Evolutionary conservation across 2,888 invertebrate genomes (phyloP).

Genomic region (Neoaliturus tenellus): DNA sequence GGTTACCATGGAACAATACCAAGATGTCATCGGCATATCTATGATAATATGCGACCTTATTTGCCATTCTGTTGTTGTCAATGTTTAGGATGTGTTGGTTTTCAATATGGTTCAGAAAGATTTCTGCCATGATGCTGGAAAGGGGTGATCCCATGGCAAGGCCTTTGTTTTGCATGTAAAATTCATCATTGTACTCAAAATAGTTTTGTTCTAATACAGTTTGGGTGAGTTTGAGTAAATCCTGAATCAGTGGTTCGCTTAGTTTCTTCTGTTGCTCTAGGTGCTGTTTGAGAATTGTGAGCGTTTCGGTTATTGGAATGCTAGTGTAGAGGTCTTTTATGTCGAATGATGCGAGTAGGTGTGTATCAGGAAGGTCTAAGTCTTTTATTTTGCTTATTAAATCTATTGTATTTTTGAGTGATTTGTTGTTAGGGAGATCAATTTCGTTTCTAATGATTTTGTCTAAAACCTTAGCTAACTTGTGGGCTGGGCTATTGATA

Average conservation of each 20-base stretch:
- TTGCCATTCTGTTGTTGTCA: background rate
- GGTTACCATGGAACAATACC: background rate
- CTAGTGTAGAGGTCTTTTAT: conserved; percentile 1
- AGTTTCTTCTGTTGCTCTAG: background rate
- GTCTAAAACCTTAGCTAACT: background rate
- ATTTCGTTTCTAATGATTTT: background rate
- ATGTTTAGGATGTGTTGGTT: background rate
- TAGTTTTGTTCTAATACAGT: conserved; percentile 21
- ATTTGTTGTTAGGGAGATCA: background rate
- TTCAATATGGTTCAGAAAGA: conserved; percentile 30
- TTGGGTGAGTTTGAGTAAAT: background rate
- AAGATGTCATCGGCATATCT: conserved; percentile 13
- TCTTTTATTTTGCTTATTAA: background rate
- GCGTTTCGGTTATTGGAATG: background rate
- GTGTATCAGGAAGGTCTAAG: background rate
- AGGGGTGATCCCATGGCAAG: conserved; percentile 46
- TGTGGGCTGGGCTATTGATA: background rate
- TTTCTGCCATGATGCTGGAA: conserved; percentile 19
- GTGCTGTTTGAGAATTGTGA: conserved; percentile 7
- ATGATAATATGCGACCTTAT: background rate
- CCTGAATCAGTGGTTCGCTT: background rate
- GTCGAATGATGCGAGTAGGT: conserved; percentile 15
- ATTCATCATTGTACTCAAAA: background rate
- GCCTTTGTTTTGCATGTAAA: conserved; percentile 3
- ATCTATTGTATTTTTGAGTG: background rate